Base-by-base conservation (phyloP, 2,888 invertebrate species). In the Andrena haemorrhoa region DNA sequence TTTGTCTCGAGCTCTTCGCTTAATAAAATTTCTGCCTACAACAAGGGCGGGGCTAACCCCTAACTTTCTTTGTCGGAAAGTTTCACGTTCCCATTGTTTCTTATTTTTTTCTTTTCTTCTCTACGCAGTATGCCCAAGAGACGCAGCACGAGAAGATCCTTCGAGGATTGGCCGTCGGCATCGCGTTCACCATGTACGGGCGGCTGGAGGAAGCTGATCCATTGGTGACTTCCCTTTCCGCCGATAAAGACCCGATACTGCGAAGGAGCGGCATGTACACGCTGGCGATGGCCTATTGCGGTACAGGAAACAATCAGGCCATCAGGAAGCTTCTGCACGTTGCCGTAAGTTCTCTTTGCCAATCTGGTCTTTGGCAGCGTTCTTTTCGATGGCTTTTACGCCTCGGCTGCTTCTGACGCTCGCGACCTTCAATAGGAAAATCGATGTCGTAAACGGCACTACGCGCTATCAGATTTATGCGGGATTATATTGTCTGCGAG, bases 91-190 rank as follows among this genome's bases (percentile, higher is more conserved):
- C 58, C 1, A 29, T 58, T n/a, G 6, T 74, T 56, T 49, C 20
- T 51, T 5, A 20, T 56, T n/a, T 20, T 12, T 41, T 35, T 56
- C 68, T 26, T 5, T 1, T 29, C 20, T 85, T 74, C 33, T 49
- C 74, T 75, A 90, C 92, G 3, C 94, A 96, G 96, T 98, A 98
- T 94, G 98, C 98, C 20, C 97, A 98, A 94, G 98, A 99, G 93
- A 98, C 98, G 60, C 98, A 98, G 93, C 99, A 99, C 93, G 99
- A 99, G 94, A 99, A 99, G 94, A 99, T 99, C 92, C 95, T 99
- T 76, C 96, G 99, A 60, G 99, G 99, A 47, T 95, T 99, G 83
- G 99, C 99, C 20, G 98, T 99, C 6, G 99, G 99, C 80, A 98
- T 99, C 86, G 96, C 99, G 0, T 96, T 99, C 86, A 98, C 98